Evolutionary conservation across 2,888 invertebrate genomes (phyloP).

Genomic region (Eulithis prunata): DNA sequence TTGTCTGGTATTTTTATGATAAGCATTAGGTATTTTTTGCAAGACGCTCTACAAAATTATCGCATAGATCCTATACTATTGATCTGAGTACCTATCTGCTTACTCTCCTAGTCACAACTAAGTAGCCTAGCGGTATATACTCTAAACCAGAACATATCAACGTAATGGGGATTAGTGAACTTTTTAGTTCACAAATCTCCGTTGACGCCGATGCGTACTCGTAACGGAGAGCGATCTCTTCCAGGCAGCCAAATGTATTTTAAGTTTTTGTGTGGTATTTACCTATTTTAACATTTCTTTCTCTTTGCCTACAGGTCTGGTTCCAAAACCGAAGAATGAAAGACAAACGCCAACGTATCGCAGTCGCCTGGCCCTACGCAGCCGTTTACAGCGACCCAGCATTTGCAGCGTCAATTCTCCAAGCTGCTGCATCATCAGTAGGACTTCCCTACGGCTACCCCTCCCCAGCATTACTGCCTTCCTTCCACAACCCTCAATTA

Average conservation of each 20-base stretch:
- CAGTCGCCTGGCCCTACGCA: slow-evolving; percentile 97
- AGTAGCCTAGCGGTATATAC: too few species aligned
- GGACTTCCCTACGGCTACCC: slow-evolving; percentile 86
- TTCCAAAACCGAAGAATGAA: slow-evolving; percentile 99
- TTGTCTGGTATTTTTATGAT: slow-evolving; percentile 2
- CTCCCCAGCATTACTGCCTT: slow-evolving; percentile 84
- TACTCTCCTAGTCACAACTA: too few species aligned
- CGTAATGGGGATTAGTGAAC: too few species aligned
- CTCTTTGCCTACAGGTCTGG: slow-evolving; percentile 91
- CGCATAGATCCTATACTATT: too few species aligned
- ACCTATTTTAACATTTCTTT: not conserved
- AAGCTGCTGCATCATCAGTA: slow-evolving; percentile 92
- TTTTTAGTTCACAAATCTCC: too few species aligned
- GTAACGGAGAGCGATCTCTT: too few species aligned
- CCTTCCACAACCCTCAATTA: slow-evolving; percentile 83
- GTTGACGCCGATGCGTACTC: too few species aligned
- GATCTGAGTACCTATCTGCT: too few species aligned
- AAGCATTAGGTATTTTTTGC: not conserved
- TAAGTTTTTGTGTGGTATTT: too few species aligned
- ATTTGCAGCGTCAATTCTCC: slow-evolving; percentile 95
- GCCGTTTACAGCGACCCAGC: slow-evolving; percentile 97
- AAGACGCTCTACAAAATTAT: not conserved
- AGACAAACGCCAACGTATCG: slow-evolving; percentile 97
- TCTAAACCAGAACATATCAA: too few species aligned
- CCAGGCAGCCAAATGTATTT: too few species aligned